phyloP scores from a whole-genome alignment of 92 coral and sea anemone species.

The Epizoanthus fatuus region DNA sequence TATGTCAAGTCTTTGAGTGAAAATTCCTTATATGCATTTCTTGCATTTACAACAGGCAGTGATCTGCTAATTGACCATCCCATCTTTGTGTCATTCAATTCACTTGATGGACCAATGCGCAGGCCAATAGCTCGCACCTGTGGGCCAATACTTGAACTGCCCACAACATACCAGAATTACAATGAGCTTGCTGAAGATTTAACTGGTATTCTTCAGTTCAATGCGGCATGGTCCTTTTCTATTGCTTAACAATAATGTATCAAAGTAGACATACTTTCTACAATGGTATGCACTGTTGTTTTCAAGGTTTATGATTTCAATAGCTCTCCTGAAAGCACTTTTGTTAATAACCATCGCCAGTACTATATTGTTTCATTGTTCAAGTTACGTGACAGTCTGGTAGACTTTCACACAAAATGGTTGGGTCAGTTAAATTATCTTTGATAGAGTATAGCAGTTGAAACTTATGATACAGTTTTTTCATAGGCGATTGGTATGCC shows the following conservation, averaged over 20 bases:
- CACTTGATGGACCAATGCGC: slow-evolving; percentile 15
- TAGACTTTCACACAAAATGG: not conserved
- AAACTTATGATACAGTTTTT: too few species aligned
- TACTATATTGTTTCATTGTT: not conserved
- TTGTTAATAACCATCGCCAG: not conserved
- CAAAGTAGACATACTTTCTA: not conserved
- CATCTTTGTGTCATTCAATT: slow-evolving; percentile 17
- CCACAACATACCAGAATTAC: slow-evolving; percentile 37
- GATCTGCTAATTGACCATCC: too few species aligned
- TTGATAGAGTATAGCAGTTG: too few species aligned
- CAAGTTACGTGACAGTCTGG: not conserved
- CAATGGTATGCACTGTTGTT: not conserved
- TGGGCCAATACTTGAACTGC: slow-evolving; percentile 35
- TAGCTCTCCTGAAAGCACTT: not conserved
- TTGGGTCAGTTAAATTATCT: not conserved
- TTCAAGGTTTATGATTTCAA: not conserved
- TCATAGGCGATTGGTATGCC: too few species aligned
- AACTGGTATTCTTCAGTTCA: not conserved
- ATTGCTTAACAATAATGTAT: slow-evolving; percentile 6
- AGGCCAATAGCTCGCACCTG: slow-evolving; percentile 50
- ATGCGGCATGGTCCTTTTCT: slow-evolving; percentile 13
- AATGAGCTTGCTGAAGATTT: slow-evolving; percentile 24
- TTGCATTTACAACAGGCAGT: slow-evolving; percentile 16
- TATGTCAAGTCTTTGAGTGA: slow-evolving; percentile 27
- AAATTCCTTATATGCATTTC: slow-evolving; percentile 16